Base-by-base conservation (phyloP, 2,113 vertebrate genomes). In the Heterotilapia buettikoferi region DNA sequence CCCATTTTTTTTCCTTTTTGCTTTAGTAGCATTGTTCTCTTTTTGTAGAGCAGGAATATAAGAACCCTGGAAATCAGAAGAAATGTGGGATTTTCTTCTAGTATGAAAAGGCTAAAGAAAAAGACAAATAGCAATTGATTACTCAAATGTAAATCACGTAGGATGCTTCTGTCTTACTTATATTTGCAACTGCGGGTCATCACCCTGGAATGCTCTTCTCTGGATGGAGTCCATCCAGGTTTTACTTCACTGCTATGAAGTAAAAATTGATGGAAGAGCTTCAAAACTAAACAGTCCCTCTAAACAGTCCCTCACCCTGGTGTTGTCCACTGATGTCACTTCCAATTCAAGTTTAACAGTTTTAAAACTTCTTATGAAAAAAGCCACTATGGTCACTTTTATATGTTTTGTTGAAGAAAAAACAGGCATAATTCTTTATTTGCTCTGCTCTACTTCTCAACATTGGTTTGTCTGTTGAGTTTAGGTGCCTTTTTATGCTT, bases 311-410 rank as follows among this genome's bases (percentile, higher is more conserved):
- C 56, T 57, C 56, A 1, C 56, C 26, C 56, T 2, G 12, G 54
- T 63, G 9, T 33, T 19, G 6, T 36, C 18, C 31, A 36, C 18
- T 63, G 59, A 36, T 36, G 31, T 66, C 18, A 36, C 9, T 36
- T 36, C 6, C 61, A 33, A 4, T n/a, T 36, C 31, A 66, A 66
- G 1, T 12, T 36, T 0, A n/a, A 18, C 59, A 1, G 31, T 36
- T 33, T 36, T 36, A n/a, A 36, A 66, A 36, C 31, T 19, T 66
- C 31, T 66, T 19, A 4, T n/a, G 12, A 66, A 36, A 66, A 66
- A 36, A 66, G 18, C 61, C 61, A 5, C 18, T 12, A 19, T 19
- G 18, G 18, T 66, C 31, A 5, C 61, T 36, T 36, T 66, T 36
- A n/a, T 12, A 63, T 26, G 21, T 26, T 56, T 36, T 59, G 13